These are phyloP conservation scores for Mastomys coucha DNA, from an alignment of 2,113 vertebrate species.

Conservation along the genomic window DNA sequence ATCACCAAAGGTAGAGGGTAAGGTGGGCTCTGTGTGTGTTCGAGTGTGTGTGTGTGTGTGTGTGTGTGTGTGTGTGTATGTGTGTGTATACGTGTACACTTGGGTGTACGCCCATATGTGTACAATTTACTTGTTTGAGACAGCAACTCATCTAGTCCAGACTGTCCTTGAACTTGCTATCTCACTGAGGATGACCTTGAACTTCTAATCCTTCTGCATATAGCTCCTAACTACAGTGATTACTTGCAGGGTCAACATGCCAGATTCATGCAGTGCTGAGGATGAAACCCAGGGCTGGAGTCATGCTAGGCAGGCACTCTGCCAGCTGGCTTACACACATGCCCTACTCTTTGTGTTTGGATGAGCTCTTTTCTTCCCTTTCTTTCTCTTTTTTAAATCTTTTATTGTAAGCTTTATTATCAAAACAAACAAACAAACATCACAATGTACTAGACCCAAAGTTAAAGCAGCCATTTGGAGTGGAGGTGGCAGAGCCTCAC, in stretches of 20 bases:
- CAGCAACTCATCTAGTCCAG: not conserved
- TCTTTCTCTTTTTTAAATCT: not conserved
- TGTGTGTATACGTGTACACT: not conserved
- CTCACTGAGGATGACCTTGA: not conserved
- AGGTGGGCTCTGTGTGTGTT: no score
- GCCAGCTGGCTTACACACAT: rapidly evolving
- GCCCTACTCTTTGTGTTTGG: no score
- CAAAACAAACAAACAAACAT: not conserved
- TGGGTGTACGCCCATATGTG: not conserved
- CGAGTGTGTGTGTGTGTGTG: no score
- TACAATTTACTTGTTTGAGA: not conserved
- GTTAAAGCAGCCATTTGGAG: not conserved
- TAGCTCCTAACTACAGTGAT: not conserved
- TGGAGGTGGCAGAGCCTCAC: not conserved
- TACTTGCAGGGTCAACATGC: not conserved
- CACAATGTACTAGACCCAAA: not conserved
- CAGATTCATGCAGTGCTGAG: no score
- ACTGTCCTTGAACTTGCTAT: not conserved
- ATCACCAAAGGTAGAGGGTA: rapidly evolving
- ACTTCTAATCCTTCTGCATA: not conserved
- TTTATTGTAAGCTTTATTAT: not conserved
- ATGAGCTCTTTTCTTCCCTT: not conserved
- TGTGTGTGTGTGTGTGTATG: not conserved
- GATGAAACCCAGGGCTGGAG: not conserved
- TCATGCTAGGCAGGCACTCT: not conserved